phyloP scores from a whole-genome alignment of 2,888 invertebrate species.

The Phengaris alcon region DNA sequence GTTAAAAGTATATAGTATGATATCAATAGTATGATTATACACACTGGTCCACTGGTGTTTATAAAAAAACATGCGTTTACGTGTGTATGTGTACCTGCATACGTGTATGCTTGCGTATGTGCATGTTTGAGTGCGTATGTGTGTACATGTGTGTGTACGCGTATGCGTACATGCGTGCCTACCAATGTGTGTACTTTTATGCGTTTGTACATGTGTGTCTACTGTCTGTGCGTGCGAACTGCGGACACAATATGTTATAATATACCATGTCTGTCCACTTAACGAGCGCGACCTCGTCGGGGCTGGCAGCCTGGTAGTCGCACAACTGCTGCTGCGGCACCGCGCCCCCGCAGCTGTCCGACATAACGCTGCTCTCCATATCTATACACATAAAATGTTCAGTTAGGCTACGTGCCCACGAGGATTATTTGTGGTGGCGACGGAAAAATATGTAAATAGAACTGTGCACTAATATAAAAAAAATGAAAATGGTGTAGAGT shows the following conservation, averaged over 20 bases:
- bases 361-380: slow-evolving; percentile 71
- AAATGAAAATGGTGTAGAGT: too few species aligned
- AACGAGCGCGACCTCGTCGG: slow-evolving; percentile 96
- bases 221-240: too few species aligned
- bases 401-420: too few species aligned
- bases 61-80: too few species aligned
- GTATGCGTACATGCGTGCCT: neutral
- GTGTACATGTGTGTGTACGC: neutral
- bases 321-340: slow-evolving; percentile 74
- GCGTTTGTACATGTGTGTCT: neutral
- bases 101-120: neutral
- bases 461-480: too few species aligned
- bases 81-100: neutral
- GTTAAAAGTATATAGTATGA: too few species aligned
- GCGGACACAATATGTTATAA: too few species aligned
- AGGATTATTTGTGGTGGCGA: too few species aligned
- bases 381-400: slow-evolving; percentile 46
- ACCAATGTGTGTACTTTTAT: neutral
- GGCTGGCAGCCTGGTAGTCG: slow-evolving; percentile 90
- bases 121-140: neutral
- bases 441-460: too few species aligned
- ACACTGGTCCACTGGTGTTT: too few species aligned
- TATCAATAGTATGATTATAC: too few species aligned
- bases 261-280: slow-evolving; percentile 88
- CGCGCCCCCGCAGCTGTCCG: slow-evolving; percentile 70